A percentile compares a stretch with the other conserved stretches of the same genome.
phyloP scores from a whole-genome alignment of 2,797 vertebrate genomes.

The Sebastes matsubarae region DNA sequence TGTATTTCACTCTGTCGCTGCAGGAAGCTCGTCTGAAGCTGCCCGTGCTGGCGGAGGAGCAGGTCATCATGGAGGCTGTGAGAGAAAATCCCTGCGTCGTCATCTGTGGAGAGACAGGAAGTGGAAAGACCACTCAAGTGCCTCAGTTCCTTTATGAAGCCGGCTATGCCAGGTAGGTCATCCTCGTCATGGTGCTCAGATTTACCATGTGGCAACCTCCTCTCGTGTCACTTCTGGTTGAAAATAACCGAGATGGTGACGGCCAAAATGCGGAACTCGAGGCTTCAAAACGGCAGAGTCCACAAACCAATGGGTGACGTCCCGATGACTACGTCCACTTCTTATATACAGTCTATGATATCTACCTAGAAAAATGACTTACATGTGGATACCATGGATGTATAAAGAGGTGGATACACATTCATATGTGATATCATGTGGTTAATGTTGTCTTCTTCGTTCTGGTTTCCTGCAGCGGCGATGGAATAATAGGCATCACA shows the following conservation, averaged over 20 bases:
- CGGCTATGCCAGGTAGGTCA: slow-evolving; percentile 90
- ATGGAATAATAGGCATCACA: slow-evolving; percentile 89
- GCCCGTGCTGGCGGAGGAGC: slow-evolving; percentile 93
- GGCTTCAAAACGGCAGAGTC: no score
- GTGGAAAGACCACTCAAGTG: slow-evolving; percentile 97
- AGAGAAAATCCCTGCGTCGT: slow-evolving; percentile 87
- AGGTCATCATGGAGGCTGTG: slow-evolving; percentile 95
- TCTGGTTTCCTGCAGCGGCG: slow-evolving; percentile 68
- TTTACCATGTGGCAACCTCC: background rate
- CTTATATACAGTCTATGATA: no score
- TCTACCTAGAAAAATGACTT: background rate
- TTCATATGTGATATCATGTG: background rate
- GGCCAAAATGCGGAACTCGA: no score
- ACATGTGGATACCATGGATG: background rate
- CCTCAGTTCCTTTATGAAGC: slow-evolving; percentile 99
- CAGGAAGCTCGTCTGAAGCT: slow-evolving; percentile 92
- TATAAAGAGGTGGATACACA: background rate
- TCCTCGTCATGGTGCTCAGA: fast-evolving
- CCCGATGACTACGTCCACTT: no score
- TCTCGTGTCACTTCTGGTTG: no score
- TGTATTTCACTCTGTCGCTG: background rate
- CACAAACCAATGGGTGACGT: no score
- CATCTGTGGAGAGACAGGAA: slow-evolving; percentile 95
- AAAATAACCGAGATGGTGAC: no score
- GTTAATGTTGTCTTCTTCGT: background rate